Evolutionary conservation across 2,113 vertebrate genomes (phyloP), one percentile per base, ranked within the genome.

Genomic region (Kryptolebias marmoratus): DNA sequence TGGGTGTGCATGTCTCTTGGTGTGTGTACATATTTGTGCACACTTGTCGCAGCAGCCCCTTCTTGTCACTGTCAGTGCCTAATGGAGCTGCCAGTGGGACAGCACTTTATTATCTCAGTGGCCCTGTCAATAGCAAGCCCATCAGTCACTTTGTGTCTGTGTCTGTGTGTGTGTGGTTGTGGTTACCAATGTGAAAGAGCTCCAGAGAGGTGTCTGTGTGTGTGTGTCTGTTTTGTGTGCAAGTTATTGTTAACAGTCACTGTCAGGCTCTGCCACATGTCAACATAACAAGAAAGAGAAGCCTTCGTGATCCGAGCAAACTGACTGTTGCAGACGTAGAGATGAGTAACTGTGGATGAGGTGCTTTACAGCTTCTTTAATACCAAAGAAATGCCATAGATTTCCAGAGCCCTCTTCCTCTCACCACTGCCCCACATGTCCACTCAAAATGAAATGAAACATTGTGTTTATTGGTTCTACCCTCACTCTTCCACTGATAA

Each of bases 31-130:
- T 82, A 69, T 80, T 62, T 16, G 62, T 77, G 76, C 70, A 66
- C 73, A 64, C 77, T 80, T 10, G 39, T 42, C 68, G 65, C 73
- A 22, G 70, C 83, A 90, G 87, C 80, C 86, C 84, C 82, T 80
- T 84, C 90, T 88, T 93, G 92, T 94, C 92, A 92, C 89, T 90
- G 88, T 90, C 85, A 88, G 87, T 65, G 77, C 64, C 82, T 94
- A 93, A 94, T 94, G 90, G 91, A 87, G 88, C 89, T 83, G 89
- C 87, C 90, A 83, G 84, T 79, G 90, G 91, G 92, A 92, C 88
- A 87, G 82, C 82, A 88, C 91, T 93, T 91, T 91, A 93, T 93
- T 93, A 92, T 91, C 85, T 89, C 92, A 84, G 91, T 92, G 91
- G 90, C 90, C 82, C 88, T 93, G 92, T 92, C 92, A 92, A 92